A percentile compares a stretch with the other conserved stretches of the same genome.
Evolutionary conservation across 2,888 invertebrate species (phyloP).

Genomic region (Aspidiotus destructor): DNA sequence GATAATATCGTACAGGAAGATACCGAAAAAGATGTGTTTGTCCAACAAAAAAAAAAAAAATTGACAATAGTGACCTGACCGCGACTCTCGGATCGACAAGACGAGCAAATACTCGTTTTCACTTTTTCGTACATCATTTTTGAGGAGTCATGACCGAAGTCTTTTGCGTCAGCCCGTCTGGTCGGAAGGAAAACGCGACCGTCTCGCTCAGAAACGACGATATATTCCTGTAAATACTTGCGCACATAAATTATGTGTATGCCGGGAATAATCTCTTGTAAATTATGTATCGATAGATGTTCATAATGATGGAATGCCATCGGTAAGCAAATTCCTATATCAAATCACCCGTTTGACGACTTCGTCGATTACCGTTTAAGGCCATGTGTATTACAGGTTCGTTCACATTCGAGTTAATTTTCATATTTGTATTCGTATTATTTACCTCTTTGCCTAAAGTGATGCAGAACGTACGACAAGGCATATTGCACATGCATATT

Average conservation of each 20-base stretch:
- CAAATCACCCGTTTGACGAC: slow-evolving; percentile 2
- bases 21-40: too few relatives aligned
- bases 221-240: too few relatives aligned
- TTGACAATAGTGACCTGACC: too few relatives aligned
- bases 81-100: too few relatives aligned
- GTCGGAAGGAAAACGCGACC: not conserved
- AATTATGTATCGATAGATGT: not conserved
- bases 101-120: too few relatives aligned
- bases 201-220: too few relatives aligned
- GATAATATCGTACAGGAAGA: too few relatives aligned
- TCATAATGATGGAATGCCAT: not conserved
- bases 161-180: not conserved
- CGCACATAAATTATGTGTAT: not conserved
- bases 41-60: too few relatives aligned
- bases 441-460: too few relatives aligned
- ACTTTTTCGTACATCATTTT: too few relatives aligned
- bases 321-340: slow-evolving; percentile 1
- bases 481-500: too few relatives aligned
- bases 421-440: not conserved
- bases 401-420: slow-evolving; percentile 2
- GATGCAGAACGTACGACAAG: too few relatives aligned
- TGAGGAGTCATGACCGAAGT: not conserved
- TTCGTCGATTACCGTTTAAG: slow-evolving; percentile 2
- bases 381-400: not conserved
- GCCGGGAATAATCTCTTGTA: not conserved